Percentiles rank a stretch among this genome's conserved stretches.
These are phyloP conservation scores for Cephalopterus ornatus DNA, from an alignment of 2,113 vertebrate genomes.

Conservation along the genomic window DNA sequence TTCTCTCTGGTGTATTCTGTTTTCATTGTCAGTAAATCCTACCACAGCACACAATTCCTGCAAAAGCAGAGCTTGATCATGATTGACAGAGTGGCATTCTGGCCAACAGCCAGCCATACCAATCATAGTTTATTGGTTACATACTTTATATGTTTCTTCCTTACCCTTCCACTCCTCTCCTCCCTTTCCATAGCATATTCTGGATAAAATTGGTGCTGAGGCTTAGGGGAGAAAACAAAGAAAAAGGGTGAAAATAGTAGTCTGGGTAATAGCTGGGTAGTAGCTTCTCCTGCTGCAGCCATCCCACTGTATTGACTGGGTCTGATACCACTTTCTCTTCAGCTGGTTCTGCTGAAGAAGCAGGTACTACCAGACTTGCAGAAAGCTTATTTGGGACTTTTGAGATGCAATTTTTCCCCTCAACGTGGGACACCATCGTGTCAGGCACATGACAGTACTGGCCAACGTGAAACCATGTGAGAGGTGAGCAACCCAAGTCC, in stretches of 20 bases:
- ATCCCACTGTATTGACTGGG: not conserved
- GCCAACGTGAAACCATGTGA: fast-evolving
- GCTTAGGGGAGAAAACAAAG: not conserved
- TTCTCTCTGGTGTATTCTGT: not conserved
- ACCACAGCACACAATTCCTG: not conserved
- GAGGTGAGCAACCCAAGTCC: not conserved
- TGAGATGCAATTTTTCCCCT: not conserved
- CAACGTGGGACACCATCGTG: not conserved
- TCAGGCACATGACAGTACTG: not conserved
- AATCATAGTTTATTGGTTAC: not conserved
- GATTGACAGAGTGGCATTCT: not conserved
- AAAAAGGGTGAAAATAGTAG: not conserved
- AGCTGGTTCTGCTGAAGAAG: not conserved
- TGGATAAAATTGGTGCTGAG: not conserved
- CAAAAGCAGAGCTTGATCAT: not conserved
- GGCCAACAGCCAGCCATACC: not conserved
- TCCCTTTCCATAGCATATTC: not conserved
- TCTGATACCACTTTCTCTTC: not conserved
- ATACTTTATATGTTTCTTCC: not conserved
- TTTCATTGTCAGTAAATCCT: not conserved
- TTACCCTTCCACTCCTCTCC: not conserved
- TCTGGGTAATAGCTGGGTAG: not conserved
- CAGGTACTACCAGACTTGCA: not conserved
- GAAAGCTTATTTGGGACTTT: not conserved
- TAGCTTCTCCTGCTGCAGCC: not conserved